Base-by-base conservation (phyloP, 2,888 invertebrate species). In the Temnothorax unifasciatus region DNA sequence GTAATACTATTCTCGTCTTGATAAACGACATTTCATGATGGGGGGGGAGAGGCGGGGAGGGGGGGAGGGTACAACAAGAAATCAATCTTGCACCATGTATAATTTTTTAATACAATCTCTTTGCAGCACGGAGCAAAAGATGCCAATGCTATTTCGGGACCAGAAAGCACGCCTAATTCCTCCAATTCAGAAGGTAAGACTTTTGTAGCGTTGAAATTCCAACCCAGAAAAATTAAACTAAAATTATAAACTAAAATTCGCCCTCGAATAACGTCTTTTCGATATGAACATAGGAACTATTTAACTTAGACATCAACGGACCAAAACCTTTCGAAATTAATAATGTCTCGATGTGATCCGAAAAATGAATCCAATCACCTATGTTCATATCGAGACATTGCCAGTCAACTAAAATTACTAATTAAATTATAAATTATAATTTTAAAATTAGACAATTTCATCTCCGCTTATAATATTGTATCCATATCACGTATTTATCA, bases 131-230 rank as follows among this genome's bases (percentile, higher is more conserved):
- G 89, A 57, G 88, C 86, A 34, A 92, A 93, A 85, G 93, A 94
- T 57, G 90, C 90, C 68, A 93, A 93, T 86, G 88, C 86, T 52
- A 90, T 92, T 66, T 93, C 94, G 59, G 94, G 94, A 83, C 93
- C 93, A 76, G 95, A 95, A 83, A 94, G 93, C 71, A 94, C 94
- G 52, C 93, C 94, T 4, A 94, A 94, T 91, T 94, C 94, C 21
- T 94, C 94, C 11, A 94, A 93, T 90, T 94, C 94, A 54, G 95
- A 94, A 91, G 93, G 94, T 90, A 86, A 54, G 68, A 29, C n/a
- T 47, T 34, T 59, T 18, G 3, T 34, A 59, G 6, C 4, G 11
- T 68, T n/a, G 2, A 68, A 47, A 25, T 54, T 21, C 4, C 29
- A 29, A 25, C 15, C 1, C 3, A 25, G 5, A 3, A 38, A 57